Percentiles rank a stretch among this genome's conserved stretches.
Conservation (phyloP, 2,797 vertebrate species). For the Enteromius treurensis region DNA sequence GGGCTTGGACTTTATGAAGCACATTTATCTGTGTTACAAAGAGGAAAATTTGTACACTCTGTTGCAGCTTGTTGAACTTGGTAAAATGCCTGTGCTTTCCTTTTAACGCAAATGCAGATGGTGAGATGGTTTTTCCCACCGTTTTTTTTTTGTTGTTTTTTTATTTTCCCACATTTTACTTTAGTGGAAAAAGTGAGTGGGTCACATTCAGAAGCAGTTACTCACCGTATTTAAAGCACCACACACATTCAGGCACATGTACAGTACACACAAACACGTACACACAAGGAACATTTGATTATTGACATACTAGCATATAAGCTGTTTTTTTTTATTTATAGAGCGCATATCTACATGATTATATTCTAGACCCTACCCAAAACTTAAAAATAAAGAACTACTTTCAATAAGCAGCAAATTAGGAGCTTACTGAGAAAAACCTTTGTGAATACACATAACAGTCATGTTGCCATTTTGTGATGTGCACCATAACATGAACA, state of each 20-base stretch:
- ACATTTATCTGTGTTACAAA: slow-evolving; percentile 14
- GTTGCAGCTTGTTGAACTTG: slow-evolving; percentile 45
- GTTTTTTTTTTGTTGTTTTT: slow-evolving; percentile 2
- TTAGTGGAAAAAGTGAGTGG: slow-evolving; percentile 55
- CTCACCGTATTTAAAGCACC: slow-evolving; percentile 34
- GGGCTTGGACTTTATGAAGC: slow-evolving; percentile 3
- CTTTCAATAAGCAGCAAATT: background rate
- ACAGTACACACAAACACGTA: slow-evolving; percentile 16
- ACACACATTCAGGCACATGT: slow-evolving; percentile 60
- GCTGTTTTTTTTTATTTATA: background rate
- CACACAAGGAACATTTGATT: background rate
- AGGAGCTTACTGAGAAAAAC: background rate
- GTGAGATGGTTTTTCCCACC: slow-evolving; percentile 7
- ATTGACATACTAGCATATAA: background rate
- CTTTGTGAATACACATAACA: background rate
- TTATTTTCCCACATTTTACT: slow-evolving; percentile 27
- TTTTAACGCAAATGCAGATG: slow-evolving; percentile 45
- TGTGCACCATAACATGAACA: background rate
- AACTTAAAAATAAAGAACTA: background rate
- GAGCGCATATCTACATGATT: background rate
- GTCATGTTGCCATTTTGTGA: background rate
- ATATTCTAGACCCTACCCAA: background rate
- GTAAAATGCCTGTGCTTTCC: slow-evolving; percentile 33
- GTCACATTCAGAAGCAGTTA: slow-evolving; percentile 47
- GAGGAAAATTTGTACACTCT: background rate